A percentile compares a stretch with the other conserved stretches of the same genome.
These are phyloP conservation scores for Drosophila serrata DNA, from an alignment of 1,140 invertebrate species.

Conservation along the genomic window DNA sequence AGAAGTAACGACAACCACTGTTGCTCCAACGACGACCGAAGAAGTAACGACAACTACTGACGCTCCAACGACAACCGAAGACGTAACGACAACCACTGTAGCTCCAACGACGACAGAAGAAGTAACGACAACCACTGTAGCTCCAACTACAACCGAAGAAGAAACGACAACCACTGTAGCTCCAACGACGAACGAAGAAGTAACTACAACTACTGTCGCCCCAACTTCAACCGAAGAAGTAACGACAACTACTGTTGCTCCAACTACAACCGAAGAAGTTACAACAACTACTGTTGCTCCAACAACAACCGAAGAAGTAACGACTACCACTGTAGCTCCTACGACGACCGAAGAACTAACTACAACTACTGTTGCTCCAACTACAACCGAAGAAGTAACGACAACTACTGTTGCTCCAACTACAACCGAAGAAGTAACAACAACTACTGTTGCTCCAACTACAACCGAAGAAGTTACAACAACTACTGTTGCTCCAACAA, in stretches of 20 bases:
- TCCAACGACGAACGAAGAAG: neutral
- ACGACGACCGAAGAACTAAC: neutral
- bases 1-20: neutral
- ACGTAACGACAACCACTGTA: neutral
- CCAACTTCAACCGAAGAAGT: neutral
- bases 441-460: neutral
- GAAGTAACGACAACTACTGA: neutral
- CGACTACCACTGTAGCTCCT: neutral
- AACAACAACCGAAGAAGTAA: neutral
- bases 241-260: neutral
- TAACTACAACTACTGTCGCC: neutral
- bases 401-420: neutral
- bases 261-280: neutral
- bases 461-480: neutral
- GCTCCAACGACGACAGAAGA: neutral
- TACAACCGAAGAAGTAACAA: neutral
- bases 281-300: neutral
- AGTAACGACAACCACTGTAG: neutral
- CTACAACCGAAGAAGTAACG: neutral
- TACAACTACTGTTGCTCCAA: neutral
- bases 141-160: neutral
- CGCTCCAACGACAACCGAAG: neutral
- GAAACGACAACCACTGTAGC: neutral
- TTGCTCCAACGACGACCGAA: neutral
- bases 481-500: neutral